Percentiles rank a stretch among this genome's conserved stretches.
phyloP scores from a whole-genome alignment of 2,888 invertebrate species.

The Eretmocerus hayati region DNA sequence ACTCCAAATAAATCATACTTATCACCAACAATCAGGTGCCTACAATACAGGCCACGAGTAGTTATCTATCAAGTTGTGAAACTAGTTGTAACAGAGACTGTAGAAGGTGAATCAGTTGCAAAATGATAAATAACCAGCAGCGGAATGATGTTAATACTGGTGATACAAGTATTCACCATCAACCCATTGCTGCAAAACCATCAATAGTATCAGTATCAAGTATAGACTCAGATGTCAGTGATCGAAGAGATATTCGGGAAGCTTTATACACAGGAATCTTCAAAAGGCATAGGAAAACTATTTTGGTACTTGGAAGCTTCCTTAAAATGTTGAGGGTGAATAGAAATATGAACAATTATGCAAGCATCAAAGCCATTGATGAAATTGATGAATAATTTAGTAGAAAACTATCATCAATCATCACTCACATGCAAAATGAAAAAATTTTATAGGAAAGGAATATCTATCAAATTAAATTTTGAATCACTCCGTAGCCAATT shows the following conservation, averaged over 20 bases:
- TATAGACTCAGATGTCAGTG: slow-evolving; percentile 44
- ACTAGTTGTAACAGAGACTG: neutral
- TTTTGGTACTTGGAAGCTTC: slow-evolving; percentile 45
- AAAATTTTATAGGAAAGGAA: no score
- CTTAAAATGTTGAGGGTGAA: slow-evolving; percentile 45
- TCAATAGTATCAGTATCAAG: slow-evolving; percentile 43
- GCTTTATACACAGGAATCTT: slow-evolving; percentile 45
- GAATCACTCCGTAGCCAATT: no score
- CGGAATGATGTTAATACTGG: slow-evolving; percentile 37
- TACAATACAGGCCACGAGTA: no score
- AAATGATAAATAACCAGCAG: slow-evolving; percentile 44
- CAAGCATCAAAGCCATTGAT: slow-evolving; percentile 44
- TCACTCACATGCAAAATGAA: no score
- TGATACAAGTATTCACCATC: slow-evolving; percentile 36
- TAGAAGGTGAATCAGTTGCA: slow-evolving; percentile 8
- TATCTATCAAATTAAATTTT: no score
- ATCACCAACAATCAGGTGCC: no score
- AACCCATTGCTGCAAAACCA: slow-evolving; percentile 40
- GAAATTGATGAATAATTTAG: slow-evolving; percentile 41
- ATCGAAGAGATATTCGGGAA: slow-evolving; percentile 42
- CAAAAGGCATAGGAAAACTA: slow-evolving; percentile 44
- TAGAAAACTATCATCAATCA: no score
- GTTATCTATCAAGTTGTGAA: no score
- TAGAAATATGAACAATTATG: slow-evolving; percentile 46
- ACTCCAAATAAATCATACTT: no score